Percentiles rank a stretch among this genome's conserved stretches.
phyloP scores from a whole-genome alignment of 53 echinoderm and acorn worm species.

The Apostichopus leukothele region DNA sequence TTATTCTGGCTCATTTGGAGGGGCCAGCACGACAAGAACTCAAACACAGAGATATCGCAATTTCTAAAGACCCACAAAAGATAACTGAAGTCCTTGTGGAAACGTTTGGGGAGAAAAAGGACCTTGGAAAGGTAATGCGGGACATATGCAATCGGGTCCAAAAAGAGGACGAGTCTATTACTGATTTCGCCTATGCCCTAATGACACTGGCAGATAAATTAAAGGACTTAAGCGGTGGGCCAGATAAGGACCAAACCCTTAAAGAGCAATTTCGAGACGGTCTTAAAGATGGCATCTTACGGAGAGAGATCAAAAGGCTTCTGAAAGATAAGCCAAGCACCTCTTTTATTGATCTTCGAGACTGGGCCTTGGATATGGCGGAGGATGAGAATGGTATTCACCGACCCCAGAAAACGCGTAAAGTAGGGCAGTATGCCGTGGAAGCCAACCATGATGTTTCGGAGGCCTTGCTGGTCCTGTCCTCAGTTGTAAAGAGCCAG shows the following conservation, averaged over 20 bases:
- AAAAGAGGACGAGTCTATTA: slow-evolving; percentile 17
- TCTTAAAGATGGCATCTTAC: slow-evolving; percentile 9
- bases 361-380: slow-evolving; percentile 55
- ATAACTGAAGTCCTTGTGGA: not conserved
- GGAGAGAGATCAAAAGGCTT: slow-evolving; percentile 40
- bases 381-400: slow-evolving; percentile 12
- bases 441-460: no score
- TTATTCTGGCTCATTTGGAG: no score
- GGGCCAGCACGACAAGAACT: no score
- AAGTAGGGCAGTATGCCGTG: no score
- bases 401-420: no score
- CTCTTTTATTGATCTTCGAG: slow-evolving; percentile 43
- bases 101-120: not conserved
- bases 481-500: no score
- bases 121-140: not conserved
- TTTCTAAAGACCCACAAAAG: no score
- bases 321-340: slow-evolving; percentile 36
- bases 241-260: slow-evolving; percentile 18
- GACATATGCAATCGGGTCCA: slow-evolving; percentile 1
- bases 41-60: no score
- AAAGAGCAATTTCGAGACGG: slow-evolving; percentile 47
- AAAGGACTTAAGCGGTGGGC: not conserved
- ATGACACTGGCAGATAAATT: slow-evolving; percentile 32
- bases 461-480: no score
- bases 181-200: slow-evolving; percentile 33